phyloP scores from a whole-genome alignment of 2,113 vertebrate genomes.

The Taxidea taxus region DNA sequence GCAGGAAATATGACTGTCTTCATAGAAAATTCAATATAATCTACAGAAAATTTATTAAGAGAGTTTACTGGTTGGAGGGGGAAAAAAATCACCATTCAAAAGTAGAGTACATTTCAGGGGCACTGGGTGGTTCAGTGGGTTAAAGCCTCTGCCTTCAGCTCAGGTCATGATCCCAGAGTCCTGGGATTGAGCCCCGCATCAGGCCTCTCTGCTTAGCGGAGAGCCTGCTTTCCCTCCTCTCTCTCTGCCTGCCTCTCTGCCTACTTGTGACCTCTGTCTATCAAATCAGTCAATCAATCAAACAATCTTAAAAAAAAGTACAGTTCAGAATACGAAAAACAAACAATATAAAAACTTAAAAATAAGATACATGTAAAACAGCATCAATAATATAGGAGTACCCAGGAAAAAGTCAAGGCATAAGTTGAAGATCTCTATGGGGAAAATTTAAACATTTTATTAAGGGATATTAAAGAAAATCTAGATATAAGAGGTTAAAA shows the following conservation, averaged over 20 bases:
- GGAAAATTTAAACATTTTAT: background rate
- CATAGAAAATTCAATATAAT: background rate
- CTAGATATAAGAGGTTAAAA: background rate
- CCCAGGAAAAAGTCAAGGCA: background rate
- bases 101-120: background rate
- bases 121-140: too few species aligned
- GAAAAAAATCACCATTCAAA: background rate
- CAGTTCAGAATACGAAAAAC: background rate
- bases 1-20: background rate
- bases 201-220: too few species aligned
- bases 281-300: too few species aligned
- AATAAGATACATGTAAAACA: background rate
- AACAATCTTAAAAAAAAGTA: background rate
- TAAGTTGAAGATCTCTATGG: background rate
- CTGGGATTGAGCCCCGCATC: rapidly evolving
- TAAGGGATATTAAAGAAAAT: background rate
- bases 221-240: too few species aligned
- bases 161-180: too few species aligned
- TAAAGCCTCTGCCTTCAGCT: too few species aligned
- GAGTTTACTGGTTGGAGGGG: background rate
- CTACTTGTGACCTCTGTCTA: too few species aligned
- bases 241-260: too few species aligned
- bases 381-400: background rate
- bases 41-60: slow-evolving; percentile 16
- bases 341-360: background rate